phyloP scores from a whole-genome alignment of 2,113 vertebrate genomes.

The Girardinichthys multiradiatus region DNA sequence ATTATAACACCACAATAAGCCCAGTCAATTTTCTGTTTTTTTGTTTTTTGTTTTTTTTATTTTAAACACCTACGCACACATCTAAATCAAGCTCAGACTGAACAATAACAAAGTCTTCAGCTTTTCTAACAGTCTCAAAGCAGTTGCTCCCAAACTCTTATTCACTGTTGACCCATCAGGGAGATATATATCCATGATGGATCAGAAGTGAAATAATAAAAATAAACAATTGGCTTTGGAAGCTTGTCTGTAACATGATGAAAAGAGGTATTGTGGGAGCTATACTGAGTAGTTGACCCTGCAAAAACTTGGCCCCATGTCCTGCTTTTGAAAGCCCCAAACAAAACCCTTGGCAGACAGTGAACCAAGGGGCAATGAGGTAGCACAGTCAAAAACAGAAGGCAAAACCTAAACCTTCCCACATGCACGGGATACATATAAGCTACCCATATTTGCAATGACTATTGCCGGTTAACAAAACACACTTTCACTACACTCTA shows the following conservation, averaged over 20 bases:
- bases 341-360: conserved; percentile 62
- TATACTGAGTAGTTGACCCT: conserved; percentile 67
- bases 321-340: conserved; percentile 60
- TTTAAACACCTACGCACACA: conserved; percentile 62
- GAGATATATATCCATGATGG: conserved; percentile 52
- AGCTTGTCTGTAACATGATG: conserved; percentile 58
- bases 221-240: conserved; percentile 63
- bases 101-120: conserved; percentile 75
- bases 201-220: conserved; percentile 68
- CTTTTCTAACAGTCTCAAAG: conserved; percentile 67
- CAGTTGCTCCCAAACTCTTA: conserved; percentile 64
- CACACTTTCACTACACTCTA: neutral
- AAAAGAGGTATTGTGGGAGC: conserved; percentile 61
- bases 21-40: conserved; percentile 41
- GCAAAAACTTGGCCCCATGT: conserved; percentile 57
- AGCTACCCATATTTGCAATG: conserved; percentile 14
- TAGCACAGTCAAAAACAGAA: conserved; percentile 37
- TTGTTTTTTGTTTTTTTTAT: conserved; percentile 42
- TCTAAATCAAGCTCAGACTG: conserved; percentile 73
- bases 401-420: conserved; percentile 48
- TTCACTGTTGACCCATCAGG: conserved; percentile 62
- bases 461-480: conserved; percentile 32
- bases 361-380: conserved; percentile 60
- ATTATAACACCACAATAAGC: conserved; percentile 62
- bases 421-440: conserved; percentile 5